Evolutionary conservation across 2,113 vertebrate genomes (phyloP), one percentile per base, ranked within the genome.

Genomic region (Baryphthengus martii): DNA sequence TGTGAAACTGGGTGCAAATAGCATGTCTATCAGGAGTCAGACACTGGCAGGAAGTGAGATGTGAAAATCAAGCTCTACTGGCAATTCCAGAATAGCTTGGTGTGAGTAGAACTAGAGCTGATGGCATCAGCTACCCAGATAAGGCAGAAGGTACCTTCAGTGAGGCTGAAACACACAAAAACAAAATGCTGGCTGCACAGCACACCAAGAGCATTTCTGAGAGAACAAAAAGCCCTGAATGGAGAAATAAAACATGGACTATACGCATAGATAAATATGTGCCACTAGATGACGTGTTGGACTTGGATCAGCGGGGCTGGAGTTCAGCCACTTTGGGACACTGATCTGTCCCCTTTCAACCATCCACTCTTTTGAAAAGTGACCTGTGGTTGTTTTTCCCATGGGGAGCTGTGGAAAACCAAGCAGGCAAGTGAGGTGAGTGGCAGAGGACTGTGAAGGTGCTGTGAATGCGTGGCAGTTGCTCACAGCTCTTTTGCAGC

Each of bases 301-400:
- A 20, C 29, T 7, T 8, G 25, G 44, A 44, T 76, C 44, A 61
- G 70, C 35, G 61, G 37, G 33, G 52, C 42, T 78, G 80, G 24
- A n/a, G 21, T 4, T 61, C 18, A 55, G 65, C 44, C 42, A 1
- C 31, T 29, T 1, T 15, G 25, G 44, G 71, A 79, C n/a, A 71
- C 28, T 17, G 16, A 5, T 10, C 9, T 3, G 37, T 1, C 4
- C 23, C 33, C 66, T 68, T 21, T 3, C 55, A n/a, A 4, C 2
- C 11, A 29, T 0, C 15, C 11, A 1, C 14, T 39, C n/a, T 17
- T 23, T 37, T 11, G 19, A 15, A 25, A 33, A 31, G 44, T 4
- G 19, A 9, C 31, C 26, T 0, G 0, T 58, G 25, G 9, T 5
- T 1, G 1, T 39, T 45, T 40, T n/a, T 50, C 0, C 6, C 17